Base-by-base conservation (phyloP, 2,797 vertebrate species). In the Thalassophryne amazonica region DNA sequence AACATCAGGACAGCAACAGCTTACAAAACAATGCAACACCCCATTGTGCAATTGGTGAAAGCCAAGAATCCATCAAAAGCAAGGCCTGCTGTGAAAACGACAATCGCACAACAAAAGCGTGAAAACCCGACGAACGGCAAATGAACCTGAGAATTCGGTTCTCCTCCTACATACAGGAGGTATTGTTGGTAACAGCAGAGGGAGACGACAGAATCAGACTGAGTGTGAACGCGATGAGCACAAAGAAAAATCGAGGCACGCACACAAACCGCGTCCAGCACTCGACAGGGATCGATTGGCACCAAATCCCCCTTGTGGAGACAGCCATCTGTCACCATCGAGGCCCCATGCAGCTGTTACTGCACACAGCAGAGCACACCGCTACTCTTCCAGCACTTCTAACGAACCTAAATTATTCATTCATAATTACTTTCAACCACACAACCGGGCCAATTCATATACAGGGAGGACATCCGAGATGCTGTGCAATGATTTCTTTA, bases 331-430 rank as follows among this genome's bases (percentile, higher is more conserved):
- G 89, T 84, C 73, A 60, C 66, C 72, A 65, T 64, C 82, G n/a
- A 79, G 78, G 55, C 71, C 72, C 55, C 69, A 59, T 84, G 82
- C 88, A 86, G 87, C 84, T 87, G 86, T 82, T 81, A 83, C 75
- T 60, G 57, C 36, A 19, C 54, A 29, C 57, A 66, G 62, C 73
- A 70, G 45, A 81, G 54, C 74, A 45, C 39, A 39, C 54, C 65
- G 37, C 55, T n/a, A 42, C 47, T 57, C 31, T 53, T 35, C 47
- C 32, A 43, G 22, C 45, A 43, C 61, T 59, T 82, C 80, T 61
- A 72, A 75, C 59, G 62, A 68, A 67, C 56, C 71, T 88, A 77
- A 90, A 89, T 88, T 77, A 86, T 89, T 88, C 76, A 88, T 62
- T 58, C 53, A 49, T 52, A n/a, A n/a, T n/a, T n/a, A n/a, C n/a